Percentiles rank a stretch among this genome's conserved stretches.
phyloP scores from a whole-genome alignment of 2,113 vertebrate genomes.

The Perognathus longimembris region DNA sequence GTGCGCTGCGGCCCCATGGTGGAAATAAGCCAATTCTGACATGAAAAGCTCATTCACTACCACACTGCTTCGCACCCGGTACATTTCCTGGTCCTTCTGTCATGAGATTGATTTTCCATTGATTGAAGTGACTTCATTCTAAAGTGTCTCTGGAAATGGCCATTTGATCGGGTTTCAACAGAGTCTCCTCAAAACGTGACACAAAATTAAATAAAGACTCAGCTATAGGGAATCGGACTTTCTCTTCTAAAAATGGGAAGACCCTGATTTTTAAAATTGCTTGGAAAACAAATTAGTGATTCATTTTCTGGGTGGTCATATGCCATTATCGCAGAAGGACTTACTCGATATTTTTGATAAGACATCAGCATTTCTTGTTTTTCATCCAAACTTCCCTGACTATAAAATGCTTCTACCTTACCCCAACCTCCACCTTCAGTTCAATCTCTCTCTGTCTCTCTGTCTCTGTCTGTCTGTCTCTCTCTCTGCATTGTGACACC shows the following conservation, averaged over 20 bases:
- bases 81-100: slow-evolving; percentile 59
- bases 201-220: slow-evolving; percentile 66
- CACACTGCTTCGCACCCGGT: slow-evolving; percentile 1
- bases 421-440: background rate
- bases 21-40: slow-evolving; percentile 46
- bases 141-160: slow-evolving; percentile 59
- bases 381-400: slow-evolving; percentile 48
- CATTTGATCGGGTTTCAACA: slow-evolving; percentile 57
- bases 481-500: slow-evolving; percentile 11
- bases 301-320: slow-evolving; percentile 45
- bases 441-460: background rate
- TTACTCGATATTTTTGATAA: slow-evolving; percentile 61
- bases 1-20: background rate
- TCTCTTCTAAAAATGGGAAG: slow-evolving; percentile 11
- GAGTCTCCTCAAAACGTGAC: slow-evolving; percentile 59
- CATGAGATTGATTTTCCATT: slow-evolving; percentile 56
- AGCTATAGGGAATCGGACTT: slow-evolving; percentile 25
- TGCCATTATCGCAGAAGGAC: background rate
- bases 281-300: slow-evolving; percentile 56
- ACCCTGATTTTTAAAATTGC: slow-evolving; percentile 31
- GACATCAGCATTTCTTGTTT: slow-evolving; percentile 56
- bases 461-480: background rate
- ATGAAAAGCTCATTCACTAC: slow-evolving; percentile 71
- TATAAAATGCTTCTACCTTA: slow-evolving; percentile 6
- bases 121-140: slow-evolving; percentile 69